Conservation (phyloP, 2,113 vertebrate genomes). For the Chloebia gouldiae region DNA sequence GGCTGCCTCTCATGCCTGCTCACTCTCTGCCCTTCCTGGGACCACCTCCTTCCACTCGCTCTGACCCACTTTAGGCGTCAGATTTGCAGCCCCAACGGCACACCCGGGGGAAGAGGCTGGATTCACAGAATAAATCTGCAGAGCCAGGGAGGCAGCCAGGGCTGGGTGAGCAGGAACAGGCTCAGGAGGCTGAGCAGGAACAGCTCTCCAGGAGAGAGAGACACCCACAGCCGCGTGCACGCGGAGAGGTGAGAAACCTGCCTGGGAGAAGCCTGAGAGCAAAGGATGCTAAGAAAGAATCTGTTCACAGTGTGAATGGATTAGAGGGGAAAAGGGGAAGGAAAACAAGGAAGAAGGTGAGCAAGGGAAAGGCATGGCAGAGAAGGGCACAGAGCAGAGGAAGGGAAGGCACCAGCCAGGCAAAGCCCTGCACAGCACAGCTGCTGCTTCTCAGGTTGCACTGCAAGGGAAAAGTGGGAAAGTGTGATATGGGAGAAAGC, state of each 20-base stretch:
- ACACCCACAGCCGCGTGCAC: rapidly evolving
- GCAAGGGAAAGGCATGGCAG: not conserved
- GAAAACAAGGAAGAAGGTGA: not conserved
- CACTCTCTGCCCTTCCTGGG: not conserved
- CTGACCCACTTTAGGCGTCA: not conserved
- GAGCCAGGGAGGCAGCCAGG: not conserved
- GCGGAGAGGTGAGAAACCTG: not conserved
- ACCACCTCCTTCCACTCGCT: not conserved
- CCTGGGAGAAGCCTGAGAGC: not conserved
- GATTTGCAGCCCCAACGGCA: not conserved
- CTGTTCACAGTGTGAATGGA: not conserved
- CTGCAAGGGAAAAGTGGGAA: not conserved
- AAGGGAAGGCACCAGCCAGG: not conserved
- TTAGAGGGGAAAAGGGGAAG: not conserved
- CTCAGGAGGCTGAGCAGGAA: not conserved
- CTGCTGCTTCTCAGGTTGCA: not conserved
- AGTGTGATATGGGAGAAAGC: not conserved
- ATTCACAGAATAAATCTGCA: not conserved
- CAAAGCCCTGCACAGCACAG: not conserved
- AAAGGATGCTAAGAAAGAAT: not conserved
- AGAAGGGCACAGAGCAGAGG: not conserved
- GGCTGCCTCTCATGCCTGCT: not conserved
- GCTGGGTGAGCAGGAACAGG: not conserved
- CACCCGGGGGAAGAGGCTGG: not conserved
- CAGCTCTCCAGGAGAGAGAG: not conserved